Evolutionary conservation across 2,113 vertebrate genomes (phyloP).

Genomic region (Apaloderma vittatum): DNA sequence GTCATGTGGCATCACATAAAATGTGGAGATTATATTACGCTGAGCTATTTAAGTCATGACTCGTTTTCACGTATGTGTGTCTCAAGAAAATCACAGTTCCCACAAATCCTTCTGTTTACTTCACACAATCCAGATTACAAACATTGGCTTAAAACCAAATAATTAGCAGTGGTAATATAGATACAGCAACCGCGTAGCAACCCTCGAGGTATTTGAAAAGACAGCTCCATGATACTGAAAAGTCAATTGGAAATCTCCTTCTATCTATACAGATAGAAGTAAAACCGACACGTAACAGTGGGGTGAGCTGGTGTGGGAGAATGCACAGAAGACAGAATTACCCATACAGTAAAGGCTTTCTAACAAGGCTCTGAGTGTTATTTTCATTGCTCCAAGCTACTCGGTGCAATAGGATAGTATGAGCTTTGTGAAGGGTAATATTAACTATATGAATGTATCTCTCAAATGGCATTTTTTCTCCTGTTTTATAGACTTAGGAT

Average conservation of each 20-base stretch:
- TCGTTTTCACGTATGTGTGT: background rate
- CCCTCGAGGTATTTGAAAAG: background rate
- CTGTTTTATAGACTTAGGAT: background rate
- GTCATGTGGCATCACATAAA: background rate
- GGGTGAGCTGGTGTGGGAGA: background rate
- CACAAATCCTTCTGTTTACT: background rate
- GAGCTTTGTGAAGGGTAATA: conserved; percentile 44
- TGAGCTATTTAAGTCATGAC: background rate
- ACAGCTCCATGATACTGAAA: background rate
- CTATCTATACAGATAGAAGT: background rate
- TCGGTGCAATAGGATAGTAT: conserved; percentile 42
- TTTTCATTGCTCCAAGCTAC: conserved; percentile 52
- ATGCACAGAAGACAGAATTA: conserved; percentile 13
- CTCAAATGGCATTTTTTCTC: background rate
- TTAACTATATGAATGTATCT: background rate
- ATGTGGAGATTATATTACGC: background rate
- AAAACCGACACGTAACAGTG: background rate
- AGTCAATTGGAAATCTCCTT: conserved; percentile 16
- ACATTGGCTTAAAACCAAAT: background rate
- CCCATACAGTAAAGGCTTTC: conserved; percentile 3
- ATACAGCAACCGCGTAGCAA: background rate
- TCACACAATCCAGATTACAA: background rate
- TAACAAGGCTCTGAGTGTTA: conserved; percentile 55
- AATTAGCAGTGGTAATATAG: background rate
- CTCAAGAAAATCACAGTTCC: background rate